Evolutionary conservation across 2,113 vertebrate genomes (phyloP), one percentile per base, ranked within the genome.

Genomic region (Saccopteryx leptura): DNA sequence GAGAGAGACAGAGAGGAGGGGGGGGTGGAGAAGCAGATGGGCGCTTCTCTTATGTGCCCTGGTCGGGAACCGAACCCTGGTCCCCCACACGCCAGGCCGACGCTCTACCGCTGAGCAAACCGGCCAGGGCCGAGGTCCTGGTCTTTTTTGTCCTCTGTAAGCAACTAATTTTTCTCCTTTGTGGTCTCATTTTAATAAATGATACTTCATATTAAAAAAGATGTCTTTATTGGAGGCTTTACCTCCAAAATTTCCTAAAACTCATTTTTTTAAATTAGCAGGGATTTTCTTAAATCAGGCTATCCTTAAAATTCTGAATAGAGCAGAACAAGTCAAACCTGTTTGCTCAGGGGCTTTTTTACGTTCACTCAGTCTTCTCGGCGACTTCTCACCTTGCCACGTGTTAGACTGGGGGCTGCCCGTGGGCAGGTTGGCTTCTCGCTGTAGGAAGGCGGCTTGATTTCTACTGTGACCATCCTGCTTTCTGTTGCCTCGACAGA

Each of bases 391-490:
- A 9, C 10, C 86, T 92, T 97, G 82, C 80, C 76, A 50, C 9
- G 21, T 28, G 8, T 96, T 97, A 96, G 96, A n/a, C 88, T 95
- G 86, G 90, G 60, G 83, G 89, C 95, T 97, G 13, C 66, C 86
- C 96, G 93, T 74, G 92, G 96, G 93, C 82, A 90, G 84, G 33
- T 78, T 96, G 95, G 60, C 95, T 98, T 96, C 96, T 97, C 28
- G 5, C 11, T 76, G 4, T 48, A 39, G 31, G 21, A 24, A 15
- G 78, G 72, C 26, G 31, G 24, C 61, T 89, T 96, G 97, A 85
- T 98, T 98, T 93, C 86, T 95, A 23, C 9, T 97, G 94, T 24
- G 23, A 65, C 66, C 50, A 48, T 83, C 85, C 69, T 88, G 72
- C 90, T 98, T 95, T 97, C 92, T 68, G 21, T 60, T 97, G 96